These are phyloP conservation scores for Ashinkailepas kermadecensis DNA, from an alignment of 2,888 invertebrate genomes.

Conservation along the genomic window DNA sequence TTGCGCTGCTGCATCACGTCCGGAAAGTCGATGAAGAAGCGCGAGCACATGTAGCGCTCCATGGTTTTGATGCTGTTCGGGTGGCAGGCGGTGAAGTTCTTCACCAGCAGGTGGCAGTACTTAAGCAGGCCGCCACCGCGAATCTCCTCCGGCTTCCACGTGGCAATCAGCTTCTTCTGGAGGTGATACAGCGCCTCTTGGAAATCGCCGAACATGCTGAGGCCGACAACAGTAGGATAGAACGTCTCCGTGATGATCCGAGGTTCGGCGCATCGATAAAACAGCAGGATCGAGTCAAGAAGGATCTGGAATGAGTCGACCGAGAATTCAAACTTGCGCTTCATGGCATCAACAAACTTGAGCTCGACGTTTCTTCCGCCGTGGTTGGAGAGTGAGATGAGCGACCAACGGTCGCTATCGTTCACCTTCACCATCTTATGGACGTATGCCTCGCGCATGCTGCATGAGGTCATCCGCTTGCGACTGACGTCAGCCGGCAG, in stretches of 20 bases:
- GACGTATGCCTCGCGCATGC: slow-evolving; percentile 91
- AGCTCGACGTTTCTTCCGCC: slow-evolving; percentile 94
- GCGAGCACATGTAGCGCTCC: slow-evolving; percentile 99
- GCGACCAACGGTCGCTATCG: slow-evolving; percentile 95
- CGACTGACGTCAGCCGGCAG: slow-evolving; percentile 77
- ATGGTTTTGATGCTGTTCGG: slow-evolving; percentile 84
- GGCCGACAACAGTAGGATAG: slow-evolving; percentile 93
- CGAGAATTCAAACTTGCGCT: slow-evolving; percentile 97
- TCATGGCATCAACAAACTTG: slow-evolving; percentile 98
- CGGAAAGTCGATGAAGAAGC: slow-evolving; percentile 99
- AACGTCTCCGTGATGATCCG: slow-evolving; percentile 75
- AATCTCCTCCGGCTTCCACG: slow-evolving; percentile 96
- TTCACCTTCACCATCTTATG: slow-evolving; percentile 99
- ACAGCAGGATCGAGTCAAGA: slow-evolving; percentile 85
- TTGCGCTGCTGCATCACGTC: slow-evolving; percentile 88
- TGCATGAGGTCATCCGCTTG: slow-evolving; percentile 83
- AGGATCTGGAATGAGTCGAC: slow-evolving; percentile 99
- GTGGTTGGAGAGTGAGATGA: slow-evolving; percentile 92
- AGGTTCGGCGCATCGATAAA: slow-evolving; percentile 66
- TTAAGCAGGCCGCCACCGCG: slow-evolving; percentile 97
- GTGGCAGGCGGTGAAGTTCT: slow-evolving; percentile 83
- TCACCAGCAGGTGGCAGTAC: slow-evolving; percentile 94
- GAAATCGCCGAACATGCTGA: slow-evolving; percentile 95
- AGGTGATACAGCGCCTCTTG: slow-evolving; percentile 90
- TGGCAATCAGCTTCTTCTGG: slow-evolving; percentile 93